Evolutionary conservation across 2,888 invertebrate genomes (phyloP), one percentile per base, ranked within the genome.

Genomic region (Drosophila nr. fundita): DNA sequence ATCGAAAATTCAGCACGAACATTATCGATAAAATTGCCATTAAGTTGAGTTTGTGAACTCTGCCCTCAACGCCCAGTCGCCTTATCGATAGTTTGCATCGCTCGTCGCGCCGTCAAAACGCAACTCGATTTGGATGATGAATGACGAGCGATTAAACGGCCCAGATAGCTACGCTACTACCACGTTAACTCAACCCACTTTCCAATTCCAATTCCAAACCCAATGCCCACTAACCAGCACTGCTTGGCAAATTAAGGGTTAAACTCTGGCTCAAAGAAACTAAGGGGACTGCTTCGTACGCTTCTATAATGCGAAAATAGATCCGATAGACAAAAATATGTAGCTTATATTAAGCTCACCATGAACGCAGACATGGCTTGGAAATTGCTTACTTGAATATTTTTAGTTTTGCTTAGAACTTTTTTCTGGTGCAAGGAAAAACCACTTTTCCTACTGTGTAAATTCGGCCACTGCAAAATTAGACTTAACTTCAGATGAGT

Each of bases 1-100:
- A 89, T 90, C 87, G 87, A 87, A 87, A 87, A 87, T 87, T 86
- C 87, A 88, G 82, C 90, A 90, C 91, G 90, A 90, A 91, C 91
- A 91, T 83, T 90, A 91, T 90, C 91, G 91, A 90, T 91, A 91
- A 90, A 90, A 91, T 90, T 90, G 85, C 87, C 90, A 91, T 90
- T 91, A 91, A 90, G 88, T 80, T 73, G 73, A 64, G 72, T 80
- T 71, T 72, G 68, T 76, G 73, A 80, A 75, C 60, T 63, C 74
- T 50, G 65, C 36, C 75, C 57, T 30, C 57, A 36, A 49, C 57
- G 63, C 45, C 69, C 50, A 53, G 27, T 18, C 30, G 68, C 76
- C 91, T 92, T 91, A 91, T 91, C 91, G 89, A 91, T 91, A 90
- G 87, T 82, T 87, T 79, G 67, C 82, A 87, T 87, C 87, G 83